Percentiles rank a stretch among this genome's conserved stretches.
Conservation (phyloP, 2,888 invertebrate genomes). For the Endotricha flammealis region DNA sequence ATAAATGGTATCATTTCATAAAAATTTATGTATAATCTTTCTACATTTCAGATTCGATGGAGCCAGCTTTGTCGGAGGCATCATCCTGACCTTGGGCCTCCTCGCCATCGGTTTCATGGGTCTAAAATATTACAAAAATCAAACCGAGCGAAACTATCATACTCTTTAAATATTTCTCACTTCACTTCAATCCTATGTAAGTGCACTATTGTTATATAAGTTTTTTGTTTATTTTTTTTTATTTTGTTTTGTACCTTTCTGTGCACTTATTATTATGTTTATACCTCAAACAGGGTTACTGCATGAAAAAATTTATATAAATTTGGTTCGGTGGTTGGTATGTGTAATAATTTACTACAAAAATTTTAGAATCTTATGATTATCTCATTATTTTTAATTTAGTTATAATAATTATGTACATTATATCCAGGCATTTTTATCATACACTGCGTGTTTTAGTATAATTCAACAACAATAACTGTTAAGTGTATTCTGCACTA, state of each 20-base stretch:
- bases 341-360: constrained; percentile 18
- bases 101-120: constrained; percentile 89
- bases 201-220: constrained; percentile 45
- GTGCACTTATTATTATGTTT: constrained; percentile 25
- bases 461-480: constrained; percentile 18
- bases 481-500: constrained; percentile 16
- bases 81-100: constrained; percentile 87
- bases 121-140: constrained; percentile 92
- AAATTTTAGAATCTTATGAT: constrained; percentile 5
- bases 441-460: constrained; percentile 17
- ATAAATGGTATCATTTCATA: no score
- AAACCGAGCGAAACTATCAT: constrained; percentile 91
- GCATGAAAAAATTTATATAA: constrained; percentile 21
- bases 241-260: constrained; percentile 9
- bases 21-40: constrained; percentile 6
- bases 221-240: constrained; percentile 12
- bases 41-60: constrained; percentile 81
- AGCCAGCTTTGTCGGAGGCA: constrained; percentile 90
- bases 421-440: constrained; percentile 34
- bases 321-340: constrained; percentile 27
- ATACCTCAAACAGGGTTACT: constrained; percentile 24
- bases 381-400: constrained; percentile 2
- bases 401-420: constrained; percentile 16
- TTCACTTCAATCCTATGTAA: constrained; percentile 36
- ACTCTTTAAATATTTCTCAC: constrained; percentile 82